Base-by-base conservation (phyloP, 2,888 invertebrate genomes). In the Cryptus armator region DNA sequence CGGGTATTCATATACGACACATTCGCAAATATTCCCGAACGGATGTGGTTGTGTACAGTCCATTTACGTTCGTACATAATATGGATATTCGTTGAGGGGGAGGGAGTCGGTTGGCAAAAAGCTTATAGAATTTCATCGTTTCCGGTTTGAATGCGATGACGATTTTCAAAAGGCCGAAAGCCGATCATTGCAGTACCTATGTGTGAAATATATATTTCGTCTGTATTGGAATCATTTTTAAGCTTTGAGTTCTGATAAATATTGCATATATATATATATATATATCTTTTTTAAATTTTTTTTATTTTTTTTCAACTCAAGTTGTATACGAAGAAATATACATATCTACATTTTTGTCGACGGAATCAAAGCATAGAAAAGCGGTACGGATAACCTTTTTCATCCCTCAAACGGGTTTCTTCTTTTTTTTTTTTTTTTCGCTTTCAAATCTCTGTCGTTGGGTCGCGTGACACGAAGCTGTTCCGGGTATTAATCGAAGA, bases 101-200 rank as follows among this genome's bases (percentile, higher is more conserved):
- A 1, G 37, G 37, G 29, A 9, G 68, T n/a, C 9, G 29, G 29
- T 5, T 29, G 48, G n/a, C 44, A 76, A 83, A 75, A 71, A 59
- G 67, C 64, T 75, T 68, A 80, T 72, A 53, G 53, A 46, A 29
- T 70, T 74, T 62, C 70, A 48, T 75, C 75, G 43, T 76, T 79
- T 80, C 83, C 79, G 79, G 43, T 56, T 53, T 66, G 46, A n/a
- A 78, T 16, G 32, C 14, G 29, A 75, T 64, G 32, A 80, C 53
- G 24, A 71, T 80, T 76, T 53, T 68, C 70, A 32, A 83, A 66
- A 75, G 51, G 56, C 75, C 12, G 46, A 71, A 80, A 75, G 79
- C 79, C 70, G 75, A 76, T 79, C 51, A 75, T 66, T 12, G 32
- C 46, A 53, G 66, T 59, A n/a, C n/a, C n/a, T n/a, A 66, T 37